Evolutionary conservation across 2,113 vertebrate genomes (phyloP), one percentile per base, ranked within the genome.

Genomic region (Perccottus glenii): DNA sequence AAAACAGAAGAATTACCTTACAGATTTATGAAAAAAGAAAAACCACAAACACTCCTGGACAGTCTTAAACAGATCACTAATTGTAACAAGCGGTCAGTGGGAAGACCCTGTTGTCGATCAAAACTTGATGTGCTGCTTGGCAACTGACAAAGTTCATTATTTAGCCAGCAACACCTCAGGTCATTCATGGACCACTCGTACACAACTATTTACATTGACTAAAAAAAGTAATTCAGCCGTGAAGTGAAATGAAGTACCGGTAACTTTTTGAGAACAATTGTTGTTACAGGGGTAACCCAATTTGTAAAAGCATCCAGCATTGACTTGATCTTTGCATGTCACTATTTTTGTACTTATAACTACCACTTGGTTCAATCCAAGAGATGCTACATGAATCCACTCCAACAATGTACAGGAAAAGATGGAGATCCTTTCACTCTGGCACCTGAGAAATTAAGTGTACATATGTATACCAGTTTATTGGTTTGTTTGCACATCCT

Each of bases 71-170:
- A 78, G 48, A 84, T 81, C 65, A 59, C 82, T 90, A 92, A 93
- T 90, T 88, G 87, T 83, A 87, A 88, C 87, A 91, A 91, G 89
- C 85, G 88, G 87, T 82, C 75, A 83, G 80, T 74, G 82, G 77
- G 76, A 85, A 88, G 75, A 92, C 84, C 85, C 87, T 85, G 88
- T 82, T 68, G 77, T 84, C 88, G 87, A 91, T 88, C 86, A 85
- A 81, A 90, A 87, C 85, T 77, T 76, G 84, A 87, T 85, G 85
- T 19, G 87, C 82, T 84, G 85, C 88, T 84, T 88, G 87, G 90
- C 88, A 90, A 91, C 90, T 38, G 73, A 82, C 73, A 80, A 92
- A 90, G 90, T 89, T 81, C 84, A 80, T 88, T 85, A 85, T 86
- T 85, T 80, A 81, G 88, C 90, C 89, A 89, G 77, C 81, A 88